Percentiles rank a stretch among this genome's conserved stretches.
These are phyloP conservation scores for Phoenicopterus ruber DNA, from an alignment of 2,113 vertebrate species.

Conservation along the genomic window DNA sequence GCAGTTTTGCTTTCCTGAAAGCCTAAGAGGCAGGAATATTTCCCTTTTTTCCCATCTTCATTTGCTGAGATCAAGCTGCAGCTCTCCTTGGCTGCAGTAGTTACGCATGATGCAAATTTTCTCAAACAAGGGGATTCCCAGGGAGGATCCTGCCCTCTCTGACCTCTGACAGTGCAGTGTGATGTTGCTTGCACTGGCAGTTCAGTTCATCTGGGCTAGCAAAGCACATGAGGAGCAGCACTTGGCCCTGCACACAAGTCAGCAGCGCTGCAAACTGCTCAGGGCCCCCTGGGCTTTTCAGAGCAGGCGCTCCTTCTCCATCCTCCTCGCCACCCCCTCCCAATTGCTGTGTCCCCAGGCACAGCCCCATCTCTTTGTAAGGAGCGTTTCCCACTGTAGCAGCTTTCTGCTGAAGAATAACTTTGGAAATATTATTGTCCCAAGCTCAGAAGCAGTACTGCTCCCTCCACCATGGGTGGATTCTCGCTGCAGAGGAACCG, in stretches of 20 bases:
- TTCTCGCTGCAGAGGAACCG: rapidly evolving
- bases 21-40: background rate
- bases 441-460: background rate
- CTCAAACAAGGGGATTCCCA: background rate
- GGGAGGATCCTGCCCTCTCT: background rate
- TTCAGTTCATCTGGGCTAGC: background rate
- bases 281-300: background rate
- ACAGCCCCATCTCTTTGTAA: background rate
- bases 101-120: background rate
- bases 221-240: background rate
- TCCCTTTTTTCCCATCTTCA: background rate
- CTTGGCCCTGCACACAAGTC: rapidly evolving
- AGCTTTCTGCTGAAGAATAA: background rate
- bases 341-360: background rate
- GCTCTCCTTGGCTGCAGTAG: background rate
- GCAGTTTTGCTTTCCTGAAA: background rate
- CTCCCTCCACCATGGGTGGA: background rate
- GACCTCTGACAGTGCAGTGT: background rate
- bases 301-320: background rate
- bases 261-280: background rate
- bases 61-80: background rate
- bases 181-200: background rate
- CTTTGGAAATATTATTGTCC: background rate
- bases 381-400: background rate
- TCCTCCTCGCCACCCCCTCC: too few relatives aligned